Evolutionary conservation across 2,113 vertebrate genomes (phyloP).

Genomic region (Pterocles orientalis): DNA sequence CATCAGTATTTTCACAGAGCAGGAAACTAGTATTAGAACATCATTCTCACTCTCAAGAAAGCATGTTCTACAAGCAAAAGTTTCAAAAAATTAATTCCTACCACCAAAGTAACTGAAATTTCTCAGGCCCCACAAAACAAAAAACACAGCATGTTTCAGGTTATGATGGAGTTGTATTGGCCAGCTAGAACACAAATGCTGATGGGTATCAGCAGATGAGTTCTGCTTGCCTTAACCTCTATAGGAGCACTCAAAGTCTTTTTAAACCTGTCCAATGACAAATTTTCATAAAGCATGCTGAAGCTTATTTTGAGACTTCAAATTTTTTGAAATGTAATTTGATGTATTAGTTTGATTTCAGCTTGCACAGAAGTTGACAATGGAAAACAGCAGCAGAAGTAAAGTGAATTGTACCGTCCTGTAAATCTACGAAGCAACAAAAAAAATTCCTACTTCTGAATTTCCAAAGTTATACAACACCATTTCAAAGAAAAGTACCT

Average conservation of each 20-base stretch:
- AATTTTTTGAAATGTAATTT: neutral
- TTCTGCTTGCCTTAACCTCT: neutral
- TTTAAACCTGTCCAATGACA: neutral
- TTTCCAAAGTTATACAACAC: neutral
- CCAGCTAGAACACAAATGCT: neutral
- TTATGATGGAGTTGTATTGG: neutral
- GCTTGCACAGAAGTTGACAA: neutral
- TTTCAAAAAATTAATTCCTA: neutral
- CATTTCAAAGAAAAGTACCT: neutral
- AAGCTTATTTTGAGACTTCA: neutral
- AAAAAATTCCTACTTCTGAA: neutral
- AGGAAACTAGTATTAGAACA: neutral
- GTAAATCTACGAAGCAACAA: neutral
- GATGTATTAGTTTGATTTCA: neutral
- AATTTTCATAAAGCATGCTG: neutral
- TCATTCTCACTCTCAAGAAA: neutral
- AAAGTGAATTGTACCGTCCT: neutral
- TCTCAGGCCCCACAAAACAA: neutral
- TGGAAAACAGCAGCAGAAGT: neutral
- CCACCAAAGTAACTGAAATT: neutral
- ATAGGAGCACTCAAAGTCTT: neutral
- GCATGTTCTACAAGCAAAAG: neutral
- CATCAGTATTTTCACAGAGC: neutral
- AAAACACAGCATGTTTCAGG: neutral
- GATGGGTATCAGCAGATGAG: neutral